A percentile compares a stretch with the other conserved stretches of the same genome.
Conservation (phyloP, 2,888 invertebrate genomes). For the Nineta flava region DNA sequence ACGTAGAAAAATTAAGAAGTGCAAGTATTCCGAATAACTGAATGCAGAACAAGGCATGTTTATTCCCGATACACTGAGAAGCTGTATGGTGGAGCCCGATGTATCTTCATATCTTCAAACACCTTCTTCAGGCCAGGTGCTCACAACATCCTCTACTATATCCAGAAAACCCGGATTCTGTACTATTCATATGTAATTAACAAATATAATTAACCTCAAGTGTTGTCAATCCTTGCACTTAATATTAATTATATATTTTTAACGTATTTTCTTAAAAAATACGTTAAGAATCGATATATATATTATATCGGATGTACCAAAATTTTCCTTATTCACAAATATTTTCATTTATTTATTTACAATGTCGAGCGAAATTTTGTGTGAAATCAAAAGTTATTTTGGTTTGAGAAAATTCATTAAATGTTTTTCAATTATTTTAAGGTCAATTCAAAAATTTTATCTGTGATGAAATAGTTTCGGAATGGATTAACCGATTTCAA, state of each 20-base stretch:
- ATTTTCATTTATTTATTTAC: too few relatives aligned
- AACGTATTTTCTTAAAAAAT: neutral
- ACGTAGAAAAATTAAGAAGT: too few relatives aligned
- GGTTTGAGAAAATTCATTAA: too few relatives aligned
- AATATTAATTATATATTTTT: slow-evolving; percentile 1
- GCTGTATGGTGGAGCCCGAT: slow-evolving; percentile 93
- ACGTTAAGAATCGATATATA: neutral
- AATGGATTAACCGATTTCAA: too few relatives aligned
- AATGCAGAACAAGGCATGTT: slow-evolving; percentile 45
- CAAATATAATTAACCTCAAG: slow-evolving; percentile 29
- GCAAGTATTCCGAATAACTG: too few relatives aligned
- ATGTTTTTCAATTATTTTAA: too few relatives aligned
- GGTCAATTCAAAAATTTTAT: too few relatives aligned
- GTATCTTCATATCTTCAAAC: slow-evolving; percentile 88
- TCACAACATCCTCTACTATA: slow-evolving; percentile 16
- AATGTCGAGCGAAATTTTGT: too few relatives aligned
- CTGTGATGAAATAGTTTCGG: too few relatives aligned
- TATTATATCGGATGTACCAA: neutral
- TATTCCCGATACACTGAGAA: slow-evolving; percentile 83
- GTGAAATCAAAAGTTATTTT: too few relatives aligned
- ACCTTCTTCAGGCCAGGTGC: slow-evolving; percentile 90
- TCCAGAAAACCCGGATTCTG: slow-evolving; percentile 6
- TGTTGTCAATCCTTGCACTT: slow-evolving; percentile 20
- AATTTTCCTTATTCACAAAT: neutral
- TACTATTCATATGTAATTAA: slow-evolving; percentile 31